Conservation (phyloP, 2,113 vertebrate species). For the Pheucticus melanocephalus region DNA sequence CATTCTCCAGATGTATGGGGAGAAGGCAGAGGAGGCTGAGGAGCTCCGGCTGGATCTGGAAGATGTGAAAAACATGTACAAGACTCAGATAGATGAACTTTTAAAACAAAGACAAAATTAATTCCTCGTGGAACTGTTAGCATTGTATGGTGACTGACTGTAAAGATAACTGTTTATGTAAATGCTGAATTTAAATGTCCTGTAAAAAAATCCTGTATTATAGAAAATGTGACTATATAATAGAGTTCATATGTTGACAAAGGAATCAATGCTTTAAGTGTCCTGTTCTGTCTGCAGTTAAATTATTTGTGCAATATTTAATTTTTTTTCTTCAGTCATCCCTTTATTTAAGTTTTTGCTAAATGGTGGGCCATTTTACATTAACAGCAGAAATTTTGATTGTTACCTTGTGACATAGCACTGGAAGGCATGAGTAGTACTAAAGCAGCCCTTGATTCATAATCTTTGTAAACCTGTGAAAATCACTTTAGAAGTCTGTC, state of each 20-base stretch:
- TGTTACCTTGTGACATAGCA: not conserved
- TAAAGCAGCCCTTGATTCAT: not conserved
- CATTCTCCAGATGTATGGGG: slow-evolving; percentile 98
- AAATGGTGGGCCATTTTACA: slow-evolving; percentile 4
- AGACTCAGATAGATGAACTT: slow-evolving; percentile 96
- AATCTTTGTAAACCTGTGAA: not conserved
- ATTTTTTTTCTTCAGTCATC: slow-evolving; percentile 53
- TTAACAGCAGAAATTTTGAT: slow-evolving; percentile 20
- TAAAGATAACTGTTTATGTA: slow-evolving; percentile 62
- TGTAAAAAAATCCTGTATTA: slow-evolving; percentile 70
- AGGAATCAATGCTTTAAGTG: slow-evolving; percentile 63
- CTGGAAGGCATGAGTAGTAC: not conserved
- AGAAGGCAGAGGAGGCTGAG: slow-evolving; percentile 97
- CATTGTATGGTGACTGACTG: slow-evolving; percentile 27
- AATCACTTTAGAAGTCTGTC: not conserved
- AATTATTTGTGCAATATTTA: slow-evolving; percentile 83
- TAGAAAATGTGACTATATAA: slow-evolving; percentile 68
- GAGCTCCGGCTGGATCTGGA: slow-evolving; percentile 93
- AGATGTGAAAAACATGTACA: slow-evolving; percentile 99
- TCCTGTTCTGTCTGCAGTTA: slow-evolving; percentile 70
- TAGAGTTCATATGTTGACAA: slow-evolving; percentile 52
- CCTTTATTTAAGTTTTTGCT: slow-evolving; percentile 54
- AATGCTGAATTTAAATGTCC: slow-evolving; percentile 57
- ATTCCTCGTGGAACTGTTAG: slow-evolving; percentile 23
- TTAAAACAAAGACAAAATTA: slow-evolving; percentile 80